phyloP scores from a whole-genome alignment of 2,113 vertebrate species.

The Cryptomyrus ogoouensis region DNA sequence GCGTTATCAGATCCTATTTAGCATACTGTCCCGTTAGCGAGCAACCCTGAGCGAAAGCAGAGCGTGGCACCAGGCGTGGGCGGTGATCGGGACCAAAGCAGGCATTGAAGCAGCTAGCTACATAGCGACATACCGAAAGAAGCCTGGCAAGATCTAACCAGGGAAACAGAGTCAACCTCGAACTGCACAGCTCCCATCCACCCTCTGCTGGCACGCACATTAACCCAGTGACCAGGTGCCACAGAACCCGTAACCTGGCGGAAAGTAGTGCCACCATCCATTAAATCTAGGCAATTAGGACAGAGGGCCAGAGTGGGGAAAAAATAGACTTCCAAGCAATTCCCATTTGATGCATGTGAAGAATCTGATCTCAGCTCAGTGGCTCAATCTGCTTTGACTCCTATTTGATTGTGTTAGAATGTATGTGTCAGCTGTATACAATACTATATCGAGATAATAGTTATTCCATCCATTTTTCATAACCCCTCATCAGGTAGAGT shows the following conservation, averaged over 20 bases:
- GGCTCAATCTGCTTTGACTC: not conserved
- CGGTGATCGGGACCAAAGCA: not conserved
- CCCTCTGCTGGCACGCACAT: not conserved
- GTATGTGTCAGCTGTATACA: not conserved
- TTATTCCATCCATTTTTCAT: not conserved
- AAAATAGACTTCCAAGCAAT: not conserved
- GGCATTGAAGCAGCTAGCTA: not conserved
- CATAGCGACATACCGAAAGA: not conserved
- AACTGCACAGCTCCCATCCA: not conserved
- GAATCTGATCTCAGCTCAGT: not conserved
- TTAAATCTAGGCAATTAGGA: slow-evolving; percentile 10
- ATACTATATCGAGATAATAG: not conserved
- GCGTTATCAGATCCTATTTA: not conserved
- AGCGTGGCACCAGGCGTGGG: not conserved
- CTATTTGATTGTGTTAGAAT: not conserved
- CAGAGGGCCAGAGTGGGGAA: not conserved
- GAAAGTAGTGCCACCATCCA: not conserved
- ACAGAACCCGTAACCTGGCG: not conserved
- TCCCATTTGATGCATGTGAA: not conserved
- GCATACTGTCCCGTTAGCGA: not conserved
- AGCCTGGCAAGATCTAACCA: not conserved
- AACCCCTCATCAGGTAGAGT: not conserved
- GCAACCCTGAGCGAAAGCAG: not conserved
- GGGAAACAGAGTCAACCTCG: not conserved
- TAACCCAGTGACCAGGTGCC: not conserved